phyloP scores from a whole-genome alignment of 1,140 invertebrate species.

The Tetramorium parvispinum region DNA sequence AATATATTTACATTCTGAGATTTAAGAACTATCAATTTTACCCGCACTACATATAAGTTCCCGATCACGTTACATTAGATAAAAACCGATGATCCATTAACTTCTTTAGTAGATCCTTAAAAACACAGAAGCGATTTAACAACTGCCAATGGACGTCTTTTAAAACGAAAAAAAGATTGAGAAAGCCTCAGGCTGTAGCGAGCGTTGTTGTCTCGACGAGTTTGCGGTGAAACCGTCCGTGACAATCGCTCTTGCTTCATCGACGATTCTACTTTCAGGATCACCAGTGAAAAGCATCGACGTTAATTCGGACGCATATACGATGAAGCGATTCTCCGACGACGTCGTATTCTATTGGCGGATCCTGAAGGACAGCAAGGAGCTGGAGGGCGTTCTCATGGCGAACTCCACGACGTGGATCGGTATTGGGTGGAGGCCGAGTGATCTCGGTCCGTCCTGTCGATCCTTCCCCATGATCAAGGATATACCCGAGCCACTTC shows the following conservation, averaged over 20 bases:
- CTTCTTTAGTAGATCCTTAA: background rate
- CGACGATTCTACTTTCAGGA: slow-evolving; percentile 83
- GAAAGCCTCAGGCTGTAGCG: background rate
- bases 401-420: slow-evolving; percentile 94
- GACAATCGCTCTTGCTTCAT: background rate
- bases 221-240: slow-evolving; percentile 1
- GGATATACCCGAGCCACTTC: slow-evolving; percentile 83
- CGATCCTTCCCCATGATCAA: slow-evolving; percentile 91
- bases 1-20: background rate
- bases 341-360: slow-evolving; percentile 93
- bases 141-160: background rate
- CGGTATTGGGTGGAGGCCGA: slow-evolving; percentile 94
- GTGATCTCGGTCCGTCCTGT: slow-evolving; percentile 89
- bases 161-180: background rate
- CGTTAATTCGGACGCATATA: slow-evolving; percentile 90
- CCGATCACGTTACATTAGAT: background rate
- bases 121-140: slow-evolving; percentile 1
- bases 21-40: background rate
- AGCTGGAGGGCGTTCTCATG: slow-evolving; percentile 94
- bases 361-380: slow-evolving; percentile 91
- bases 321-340: slow-evolving; percentile 89
- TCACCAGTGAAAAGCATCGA: slow-evolving; percentile 89
- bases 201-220: background rate
- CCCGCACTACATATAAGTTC: background rate
- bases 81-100: background rate